Percentiles rank a stretch among this genome's conserved stretches.
Conservation (phyloP, 1,140 invertebrate species). For the Polyergus mexicanus region DNA sequence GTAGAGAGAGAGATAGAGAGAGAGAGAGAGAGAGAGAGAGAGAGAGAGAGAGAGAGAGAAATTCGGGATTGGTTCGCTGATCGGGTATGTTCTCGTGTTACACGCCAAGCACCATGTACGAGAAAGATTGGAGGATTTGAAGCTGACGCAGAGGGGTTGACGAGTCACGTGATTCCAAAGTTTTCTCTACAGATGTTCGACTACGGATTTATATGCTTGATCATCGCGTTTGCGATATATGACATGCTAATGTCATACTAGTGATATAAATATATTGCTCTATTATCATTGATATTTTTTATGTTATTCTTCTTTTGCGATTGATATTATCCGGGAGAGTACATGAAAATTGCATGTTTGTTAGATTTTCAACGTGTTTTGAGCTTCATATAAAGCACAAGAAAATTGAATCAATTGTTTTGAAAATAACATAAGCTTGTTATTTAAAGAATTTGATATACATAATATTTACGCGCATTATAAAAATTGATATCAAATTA, state of each 20-base stretch:
- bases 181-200: slow-evolving; percentile 14
- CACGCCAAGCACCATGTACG: not conserved
- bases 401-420: not conserved
- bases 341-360: not conserved
- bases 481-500: not conserved
- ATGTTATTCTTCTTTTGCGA: not conserved
- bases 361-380: not conserved
- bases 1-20: not conserved
- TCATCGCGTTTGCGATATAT: not conserved
- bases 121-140: slow-evolving; percentile 47
- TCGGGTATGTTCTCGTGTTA: slow-evolving; percentile 40
- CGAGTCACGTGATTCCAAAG: slow-evolving; percentile 49
- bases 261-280: not conserved
- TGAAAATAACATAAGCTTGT: not conserved
- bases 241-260: not conserved
- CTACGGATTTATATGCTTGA: slow-evolving; percentile 19
- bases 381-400: not conserved
- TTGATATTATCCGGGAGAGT: not conserved
- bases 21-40: not conserved
- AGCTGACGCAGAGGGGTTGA: slow-evolving; percentile 8
- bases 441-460: not conserved
- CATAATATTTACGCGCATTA: too few relatives aligned
- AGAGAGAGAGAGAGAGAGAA: slow-evolving; percentile 2
- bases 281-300: not conserved
- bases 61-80: slow-evolving; percentile 29